A percentile compares a stretch with the other conserved stretches of the same genome.
phyloP scores from a whole-genome alignment of 2,797 vertebrate genomes.

The Xenopus petersii region DNA sequence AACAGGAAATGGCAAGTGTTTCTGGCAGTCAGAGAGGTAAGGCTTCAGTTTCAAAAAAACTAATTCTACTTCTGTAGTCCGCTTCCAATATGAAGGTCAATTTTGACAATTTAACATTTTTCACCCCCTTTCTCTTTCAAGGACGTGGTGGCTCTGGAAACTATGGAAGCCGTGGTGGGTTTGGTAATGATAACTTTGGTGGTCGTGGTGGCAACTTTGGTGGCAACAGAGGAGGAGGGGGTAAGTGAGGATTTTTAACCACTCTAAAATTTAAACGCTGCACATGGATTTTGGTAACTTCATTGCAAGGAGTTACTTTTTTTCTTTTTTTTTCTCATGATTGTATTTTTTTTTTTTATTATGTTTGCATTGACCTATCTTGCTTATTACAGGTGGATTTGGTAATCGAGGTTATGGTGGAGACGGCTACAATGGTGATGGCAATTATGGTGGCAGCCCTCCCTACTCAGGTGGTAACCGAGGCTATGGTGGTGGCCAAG shows the following conservation, averaged over 20 bases:
- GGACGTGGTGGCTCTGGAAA: slow-evolving; percentile 70
- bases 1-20: slow-evolving; percentile 89
- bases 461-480: slow-evolving; percentile 57
- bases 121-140: slow-evolving; percentile 38
- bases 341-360: no score
- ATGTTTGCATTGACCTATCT: no score
- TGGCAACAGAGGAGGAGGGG: slow-evolving; percentile 59
- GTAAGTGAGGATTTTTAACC: background rate
- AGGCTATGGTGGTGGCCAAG: slow-evolving; percentile 66
- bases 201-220: slow-evolving; percentile 67
- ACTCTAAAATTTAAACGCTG: no score
- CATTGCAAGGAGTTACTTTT: no score
- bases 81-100: no score
- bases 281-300: no score
- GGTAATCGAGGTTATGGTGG: slow-evolving; percentile 73
- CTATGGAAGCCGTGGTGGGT: slow-evolving; percentile 70
- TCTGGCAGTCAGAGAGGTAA: slow-evolving; percentile 80
- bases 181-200: slow-evolving; percentile 63
- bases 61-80: no score
- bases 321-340: no score
- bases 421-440: slow-evolving; percentile 79
- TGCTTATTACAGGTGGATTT: slow-evolving; percentile 62
- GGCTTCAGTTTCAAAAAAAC: background rate
- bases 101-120: background rate
- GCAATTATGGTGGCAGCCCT: slow-evolving; percentile 49